Evolutionary conservation across 2,888 invertebrate genomes (phyloP).

Genomic region (Meganola albula): DNA sequence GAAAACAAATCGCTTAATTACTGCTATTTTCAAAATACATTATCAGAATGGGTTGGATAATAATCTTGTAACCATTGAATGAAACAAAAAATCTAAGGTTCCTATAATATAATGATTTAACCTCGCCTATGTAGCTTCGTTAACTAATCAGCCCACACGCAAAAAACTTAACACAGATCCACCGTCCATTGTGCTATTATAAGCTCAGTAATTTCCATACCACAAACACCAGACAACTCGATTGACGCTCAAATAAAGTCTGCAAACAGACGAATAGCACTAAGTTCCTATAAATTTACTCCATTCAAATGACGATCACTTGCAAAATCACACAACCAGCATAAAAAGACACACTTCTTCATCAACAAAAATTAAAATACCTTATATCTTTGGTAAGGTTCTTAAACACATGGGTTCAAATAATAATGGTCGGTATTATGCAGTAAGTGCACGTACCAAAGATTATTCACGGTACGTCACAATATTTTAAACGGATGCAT

Average conservation of each 20-base stretch:
- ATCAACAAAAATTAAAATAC: conserved; percentile 12
- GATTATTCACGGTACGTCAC: conserved; percentile 64
- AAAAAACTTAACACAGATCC: conserved; percentile 31
- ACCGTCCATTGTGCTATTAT: conserved; percentile 43
- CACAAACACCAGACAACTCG: conserved; percentile 44
- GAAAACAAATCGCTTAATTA: too few relatives aligned
- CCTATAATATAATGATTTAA: too few relatives aligned
- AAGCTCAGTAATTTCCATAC: conserved; percentile 42
- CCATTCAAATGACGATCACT: conserved; percentile 68
- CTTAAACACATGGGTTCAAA: conserved; percentile 17
- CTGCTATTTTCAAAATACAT: too few relatives aligned
- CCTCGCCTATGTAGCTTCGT: too few relatives aligned
- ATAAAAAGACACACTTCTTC: conserved; percentile 35
- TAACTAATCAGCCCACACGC: conserved; percentile 25
- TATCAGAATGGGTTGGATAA: too few relatives aligned
- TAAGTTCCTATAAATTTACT: conserved; percentile 51
- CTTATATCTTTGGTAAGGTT: conserved; percentile 5
- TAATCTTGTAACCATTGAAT: too few relatives aligned
- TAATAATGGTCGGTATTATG: conserved; percentile 21
- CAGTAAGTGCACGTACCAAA: conserved; percentile 43
- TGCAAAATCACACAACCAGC: conserved; percentile 53
- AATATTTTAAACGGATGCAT: conserved; percentile 67
- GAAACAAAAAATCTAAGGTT: too few relatives aligned
- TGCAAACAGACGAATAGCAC: conserved; percentile 49
- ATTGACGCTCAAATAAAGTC: conserved; percentile 56